Conservation (phyloP, 2,797 vertebrate species). For the Mormyrops boulengeri region DNA sequence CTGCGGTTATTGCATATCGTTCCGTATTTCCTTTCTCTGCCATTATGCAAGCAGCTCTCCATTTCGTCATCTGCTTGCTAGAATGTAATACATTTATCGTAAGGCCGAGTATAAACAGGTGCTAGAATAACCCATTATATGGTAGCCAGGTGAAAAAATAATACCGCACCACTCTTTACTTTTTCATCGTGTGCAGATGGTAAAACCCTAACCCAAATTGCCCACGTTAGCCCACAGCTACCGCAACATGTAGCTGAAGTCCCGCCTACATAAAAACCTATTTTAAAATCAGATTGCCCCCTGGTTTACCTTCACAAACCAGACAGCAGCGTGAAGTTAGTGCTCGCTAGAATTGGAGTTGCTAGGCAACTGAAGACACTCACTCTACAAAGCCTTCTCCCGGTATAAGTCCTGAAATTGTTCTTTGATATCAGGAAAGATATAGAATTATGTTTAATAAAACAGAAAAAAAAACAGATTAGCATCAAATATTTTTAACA, state of each 20-base stretch:
- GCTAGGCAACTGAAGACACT: constrained; percentile 78
- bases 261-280: constrained; percentile 60
- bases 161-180: not conserved
- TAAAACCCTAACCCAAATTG: constrained; percentile 17
- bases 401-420: constrained; percentile 64
- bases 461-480: constrained; percentile 20
- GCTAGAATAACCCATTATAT: not conserved
- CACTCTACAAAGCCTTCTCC: constrained; percentile 34
- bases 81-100: constrained; percentile 2
- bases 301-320: constrained; percentile 71
- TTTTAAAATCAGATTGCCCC: constrained; percentile 73
- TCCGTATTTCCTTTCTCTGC: not conserved
- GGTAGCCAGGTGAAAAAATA: not conserved
- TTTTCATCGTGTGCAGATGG: constrained; percentile 4
- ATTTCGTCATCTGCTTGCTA: not conserved
- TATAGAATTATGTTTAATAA: constrained; percentile 56
- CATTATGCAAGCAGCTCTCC: not conserved
- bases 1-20: not conserved
- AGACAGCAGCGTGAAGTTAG: constrained; percentile 58
- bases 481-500: not conserved
- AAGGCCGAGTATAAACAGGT: not conserved
- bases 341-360: constrained; percentile 64
- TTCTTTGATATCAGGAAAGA: constrained; percentile 69
- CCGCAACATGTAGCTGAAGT: constrained; percentile 59
- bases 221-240: constrained; percentile 48